These are phyloP conservation scores for Rhinogobio ventralis DNA, from an alignment of 2,797 vertebrate genomes.

Conservation along the genomic window DNA sequence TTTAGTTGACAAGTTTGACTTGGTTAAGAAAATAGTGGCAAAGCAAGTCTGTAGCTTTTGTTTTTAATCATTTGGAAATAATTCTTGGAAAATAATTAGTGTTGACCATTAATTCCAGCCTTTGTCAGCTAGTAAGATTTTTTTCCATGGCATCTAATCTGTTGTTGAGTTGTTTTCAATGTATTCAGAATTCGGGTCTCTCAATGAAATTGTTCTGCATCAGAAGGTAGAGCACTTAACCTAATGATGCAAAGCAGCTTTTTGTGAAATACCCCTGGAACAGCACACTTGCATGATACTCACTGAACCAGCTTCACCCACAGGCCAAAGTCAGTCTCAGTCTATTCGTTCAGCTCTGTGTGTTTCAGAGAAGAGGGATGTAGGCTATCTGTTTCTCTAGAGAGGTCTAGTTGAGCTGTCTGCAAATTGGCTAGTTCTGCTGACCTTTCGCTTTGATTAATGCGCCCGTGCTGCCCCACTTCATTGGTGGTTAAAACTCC, in stretches of 20 bases:
- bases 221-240: constrained; percentile 18
- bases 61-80: background rate
- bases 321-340: constrained; percentile 1
- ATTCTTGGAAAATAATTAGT: background rate
- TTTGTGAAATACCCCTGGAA: background rate
- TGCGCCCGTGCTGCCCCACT: constrained; percentile 64
- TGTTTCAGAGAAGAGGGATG: constrained; percentile 44
- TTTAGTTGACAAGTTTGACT: background rate
- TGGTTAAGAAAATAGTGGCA: background rate
- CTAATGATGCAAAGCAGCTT: constrained; percentile 36
- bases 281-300: background rate
- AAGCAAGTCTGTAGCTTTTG: background rate
- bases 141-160: constrained; percentile 2
- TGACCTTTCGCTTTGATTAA: constrained; percentile 84
- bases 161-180: background rate
- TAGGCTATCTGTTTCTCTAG: constrained; percentile 76
- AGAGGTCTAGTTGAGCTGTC: constrained; percentile 73
- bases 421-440: constrained; percentile 81
- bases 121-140: background rate
- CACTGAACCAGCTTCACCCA: constrained; percentile 10
- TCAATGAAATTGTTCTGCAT: constrained; percentile 18
- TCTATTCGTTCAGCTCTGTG: constrained; percentile 34
- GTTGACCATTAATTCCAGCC: background rate
- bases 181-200: background rate
- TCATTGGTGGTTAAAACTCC: constrained; percentile 49